These are phyloP conservation scores for Polypedilum vanderplanki DNA, from an alignment of 1,140 invertebrate species.

Conservation along the genomic window DNA sequence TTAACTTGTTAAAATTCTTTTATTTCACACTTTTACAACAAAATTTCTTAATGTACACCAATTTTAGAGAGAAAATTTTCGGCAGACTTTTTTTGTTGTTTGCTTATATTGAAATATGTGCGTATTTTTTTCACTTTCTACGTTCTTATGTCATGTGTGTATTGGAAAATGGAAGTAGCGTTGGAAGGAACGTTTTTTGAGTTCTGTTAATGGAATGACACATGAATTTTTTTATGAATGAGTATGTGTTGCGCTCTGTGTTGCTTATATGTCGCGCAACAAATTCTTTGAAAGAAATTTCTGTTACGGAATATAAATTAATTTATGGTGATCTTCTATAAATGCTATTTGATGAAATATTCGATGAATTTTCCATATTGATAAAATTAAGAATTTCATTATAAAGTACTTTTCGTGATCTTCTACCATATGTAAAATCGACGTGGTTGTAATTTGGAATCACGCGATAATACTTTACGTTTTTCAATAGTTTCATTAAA, in stretches of 20 bases:
- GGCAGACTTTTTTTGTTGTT: constrained; percentile 12
- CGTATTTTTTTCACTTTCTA: constrained; percentile 12
- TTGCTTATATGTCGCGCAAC: neutral
- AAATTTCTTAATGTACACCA: neutral
- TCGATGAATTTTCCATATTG: neutral
- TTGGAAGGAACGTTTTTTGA: too few species aligned
- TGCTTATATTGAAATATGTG: neutral
- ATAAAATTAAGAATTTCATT: neutral
- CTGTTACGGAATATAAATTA: too few species aligned
- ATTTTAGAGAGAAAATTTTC: neutral
- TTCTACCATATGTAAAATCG: neutral
- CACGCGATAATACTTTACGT: neutral
- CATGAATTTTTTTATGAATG: neutral
- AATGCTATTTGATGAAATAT: too few species aligned
- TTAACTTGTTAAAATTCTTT: neutral
- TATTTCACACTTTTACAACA: neutral
- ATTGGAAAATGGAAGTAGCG: neutral
- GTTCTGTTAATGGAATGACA: too few species aligned
- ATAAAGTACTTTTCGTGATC: neutral
- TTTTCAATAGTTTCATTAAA: neutral
- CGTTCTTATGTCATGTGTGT: neutral
- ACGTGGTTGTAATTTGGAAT: neutral
- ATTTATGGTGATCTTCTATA: too few species aligned
- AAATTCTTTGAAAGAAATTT: neutral
- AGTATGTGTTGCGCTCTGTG: neutral